Base-by-base conservation (phyloP, 2,797 vertebrate species). In the Pagetopsis macropterus region DNA sequence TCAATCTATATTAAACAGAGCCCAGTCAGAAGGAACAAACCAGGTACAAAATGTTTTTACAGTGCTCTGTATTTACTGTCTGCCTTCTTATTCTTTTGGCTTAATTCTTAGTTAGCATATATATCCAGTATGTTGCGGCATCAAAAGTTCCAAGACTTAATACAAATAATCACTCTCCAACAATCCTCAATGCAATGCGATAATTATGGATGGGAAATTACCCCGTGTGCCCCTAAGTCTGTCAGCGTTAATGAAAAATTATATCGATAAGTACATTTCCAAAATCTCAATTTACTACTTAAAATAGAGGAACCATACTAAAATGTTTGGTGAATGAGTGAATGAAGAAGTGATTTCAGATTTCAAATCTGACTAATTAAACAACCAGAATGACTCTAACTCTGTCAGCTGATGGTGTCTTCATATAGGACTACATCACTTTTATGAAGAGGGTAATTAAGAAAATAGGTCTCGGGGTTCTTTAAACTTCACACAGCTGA, bases 391-490 rank as follows among this genome's bases (percentile, higher is more conserved):
- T 40, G 19, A 50, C 13, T 2, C 13, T 2, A 45, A 49, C 16
- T 50, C 44, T 68, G 41, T 62, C 50, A 56, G 55, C 52, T 69
- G 45, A 68, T 52, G 19, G 12, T 15, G 0, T n/a, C 23, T 40
- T 70, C 37, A 58, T 60, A 17, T 46, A 17, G n/a, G n/a, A 55
- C 43, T 64, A 58, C 59, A 60, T 56, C 16, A 49, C 23, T 59
- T 80, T 62, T 49, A 55, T 70, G 63, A 59, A 68, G 19, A 52
- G 46, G 27, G 5, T 46, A 45, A 65, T 57, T 31, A 56, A 27
- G 68, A 46, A 65, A 70, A 40, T 37, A 54, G 15, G 4, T 65
- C 71, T 64, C 21, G 43, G 17, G 37, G 37, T 21, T 67, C 16
- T 56, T 57, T 41, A 14, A 67, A 56, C 60, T 41, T 64, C 27